These are phyloP conservation scores for Dicranocentrus wangi DNA, from an alignment of 2,888 invertebrate species.

Conservation along the genomic window DNA sequence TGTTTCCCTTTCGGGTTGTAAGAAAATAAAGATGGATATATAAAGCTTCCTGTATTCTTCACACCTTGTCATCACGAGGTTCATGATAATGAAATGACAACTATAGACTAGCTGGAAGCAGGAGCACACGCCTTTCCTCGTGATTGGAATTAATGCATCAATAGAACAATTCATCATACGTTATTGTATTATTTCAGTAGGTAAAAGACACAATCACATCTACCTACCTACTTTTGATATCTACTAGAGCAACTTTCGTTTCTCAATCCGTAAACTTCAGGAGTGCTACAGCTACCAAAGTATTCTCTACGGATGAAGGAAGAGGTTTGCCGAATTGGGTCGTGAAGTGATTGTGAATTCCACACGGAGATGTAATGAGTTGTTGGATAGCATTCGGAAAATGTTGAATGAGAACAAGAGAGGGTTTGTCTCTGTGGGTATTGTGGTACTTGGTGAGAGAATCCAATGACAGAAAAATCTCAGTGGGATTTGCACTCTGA, in stretches of 20 bases:
- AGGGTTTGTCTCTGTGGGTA: not conserved
- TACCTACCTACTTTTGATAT: not conserved
- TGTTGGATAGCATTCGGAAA: slow-evolving; percentile 1
- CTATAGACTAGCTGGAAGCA: not conserved
- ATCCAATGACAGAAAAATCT: slow-evolving; percentile 39
- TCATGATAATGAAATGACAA: no score
- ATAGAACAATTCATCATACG: not conserved
- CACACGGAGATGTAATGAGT: slow-evolving; percentile 36
- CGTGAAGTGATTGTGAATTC: slow-evolving; percentile 51
- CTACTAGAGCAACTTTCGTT: not conserved
- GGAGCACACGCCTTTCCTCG: slow-evolving; percentile 9
- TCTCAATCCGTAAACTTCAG: not conserved
- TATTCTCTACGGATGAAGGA: not conserved
- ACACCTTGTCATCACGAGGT: not conserved
- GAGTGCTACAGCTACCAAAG: not conserved
- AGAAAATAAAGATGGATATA: not conserved
- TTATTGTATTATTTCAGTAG: not conserved
- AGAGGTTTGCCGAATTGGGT: not conserved
- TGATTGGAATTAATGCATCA: slow-evolving; percentile 2
- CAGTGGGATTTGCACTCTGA: slow-evolving; percentile 39
- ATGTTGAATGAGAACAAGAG: not conserved
- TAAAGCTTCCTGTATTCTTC: not conserved
- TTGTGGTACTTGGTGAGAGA: not conserved
- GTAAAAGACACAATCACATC: not conserved
- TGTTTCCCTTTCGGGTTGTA: not conserved